Conservation (phyloP, 2,797 vertebrate genomes). For the Halcyon chelicuti region DNA sequence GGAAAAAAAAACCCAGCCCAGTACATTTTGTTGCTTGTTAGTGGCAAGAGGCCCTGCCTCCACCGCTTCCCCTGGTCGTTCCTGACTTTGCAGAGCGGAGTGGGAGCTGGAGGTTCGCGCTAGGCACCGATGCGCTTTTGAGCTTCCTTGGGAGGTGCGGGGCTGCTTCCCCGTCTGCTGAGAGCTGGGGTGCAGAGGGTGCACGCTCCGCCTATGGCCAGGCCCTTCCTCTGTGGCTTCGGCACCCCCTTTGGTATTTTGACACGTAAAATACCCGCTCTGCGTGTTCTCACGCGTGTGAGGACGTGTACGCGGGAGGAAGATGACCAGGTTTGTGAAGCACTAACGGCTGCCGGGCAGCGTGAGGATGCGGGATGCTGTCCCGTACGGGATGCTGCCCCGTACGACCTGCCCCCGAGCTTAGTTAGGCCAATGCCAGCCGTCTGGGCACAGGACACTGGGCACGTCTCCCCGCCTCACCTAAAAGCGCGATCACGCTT, state of each 20-base stretch:
- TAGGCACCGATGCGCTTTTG: neutral
- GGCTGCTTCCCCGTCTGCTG: neutral
- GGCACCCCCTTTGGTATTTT: neutral
- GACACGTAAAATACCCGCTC: neutral
- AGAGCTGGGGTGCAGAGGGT: accelerated
- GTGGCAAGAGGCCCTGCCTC: neutral
- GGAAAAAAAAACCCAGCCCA: neutral
- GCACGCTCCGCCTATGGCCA: accelerated
- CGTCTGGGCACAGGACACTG: accelerated
- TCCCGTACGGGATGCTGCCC: accelerated
- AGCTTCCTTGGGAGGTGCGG: neutral
- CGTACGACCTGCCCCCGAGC: neutral
- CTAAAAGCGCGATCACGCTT: constrained; percentile 22
- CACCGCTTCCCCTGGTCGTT: neutral
- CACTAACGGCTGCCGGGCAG: accelerated
- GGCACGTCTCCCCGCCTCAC: neutral
- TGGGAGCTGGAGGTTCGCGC: neutral
- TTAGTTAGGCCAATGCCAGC: neutral
- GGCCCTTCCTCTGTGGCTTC: neutral
- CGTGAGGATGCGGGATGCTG: accelerated
- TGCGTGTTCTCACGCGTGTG: accelerated
- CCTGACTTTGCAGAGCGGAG: neutral
- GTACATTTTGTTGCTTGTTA: neutral
- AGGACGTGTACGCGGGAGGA: neutral
- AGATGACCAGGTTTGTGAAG: neutral